These are phyloP conservation scores for Stichodactyla mertensii DNA, from an alignment of 64 coral and sea anemone species.

Conservation along the genomic window DNA sequence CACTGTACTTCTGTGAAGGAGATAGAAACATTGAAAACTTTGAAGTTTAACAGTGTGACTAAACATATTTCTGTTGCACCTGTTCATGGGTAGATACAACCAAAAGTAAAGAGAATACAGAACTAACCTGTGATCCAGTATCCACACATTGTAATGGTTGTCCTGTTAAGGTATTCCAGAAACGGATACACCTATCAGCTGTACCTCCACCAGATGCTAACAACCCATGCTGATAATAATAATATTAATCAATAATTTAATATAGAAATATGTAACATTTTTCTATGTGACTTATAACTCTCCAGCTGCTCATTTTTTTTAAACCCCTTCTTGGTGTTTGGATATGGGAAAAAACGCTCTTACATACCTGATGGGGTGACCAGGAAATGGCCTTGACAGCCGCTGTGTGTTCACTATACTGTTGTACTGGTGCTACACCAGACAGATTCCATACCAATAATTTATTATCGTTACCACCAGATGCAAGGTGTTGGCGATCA, in stretches of 20 bases:
- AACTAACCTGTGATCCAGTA: constrained; percentile 84
- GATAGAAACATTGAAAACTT: too few relatives aligned
- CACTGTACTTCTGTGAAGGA: too few relatives aligned
- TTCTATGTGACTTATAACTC: too few relatives aligned
- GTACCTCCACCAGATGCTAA: constrained; percentile 90
- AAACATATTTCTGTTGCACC: too few relatives aligned
- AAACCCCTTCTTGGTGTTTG: too few relatives aligned
- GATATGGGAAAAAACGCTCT: too few relatives aligned
- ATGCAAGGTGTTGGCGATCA: constrained; percentile 94
- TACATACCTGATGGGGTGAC: constrained; percentile 93
- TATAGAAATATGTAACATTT: too few relatives aligned
- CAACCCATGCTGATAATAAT: constrained; percentile 65
- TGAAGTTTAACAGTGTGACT: too few relatives aligned
- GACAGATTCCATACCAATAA: constrained; percentile 87
- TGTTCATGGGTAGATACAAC: too few relatives aligned
- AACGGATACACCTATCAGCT: constrained; percentile 91
- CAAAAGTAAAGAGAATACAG: too few relatives aligned
- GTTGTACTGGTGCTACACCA: constrained; percentile 72
- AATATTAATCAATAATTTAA: not conserved
- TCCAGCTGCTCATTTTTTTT: too few relatives aligned
- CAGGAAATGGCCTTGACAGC: constrained; percentile 97
- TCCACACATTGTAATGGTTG: constrained; percentile 50
- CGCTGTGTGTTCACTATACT: constrained; percentile 96
- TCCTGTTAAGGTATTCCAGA: constrained; percentile 90
- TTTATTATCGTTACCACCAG: constrained; percentile 97